Percentiles rank a stretch among this genome's conserved stretches.
Evolutionary conservation across 2,888 invertebrate genomes (phyloP).

Genomic region (Vesta saturnalis): DNA sequence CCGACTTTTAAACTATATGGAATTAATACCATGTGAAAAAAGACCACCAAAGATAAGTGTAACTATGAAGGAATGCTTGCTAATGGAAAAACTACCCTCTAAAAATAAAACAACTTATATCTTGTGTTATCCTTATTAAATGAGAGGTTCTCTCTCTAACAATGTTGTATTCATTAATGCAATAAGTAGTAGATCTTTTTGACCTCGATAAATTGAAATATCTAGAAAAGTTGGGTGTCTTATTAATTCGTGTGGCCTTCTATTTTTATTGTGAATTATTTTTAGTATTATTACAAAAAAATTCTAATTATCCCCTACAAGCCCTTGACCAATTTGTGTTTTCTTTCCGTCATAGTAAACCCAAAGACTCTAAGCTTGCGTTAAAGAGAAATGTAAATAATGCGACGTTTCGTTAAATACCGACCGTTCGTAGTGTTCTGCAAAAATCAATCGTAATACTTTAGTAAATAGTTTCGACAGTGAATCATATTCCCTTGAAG

Average conservation of each 20-base stretch:
- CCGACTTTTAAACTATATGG: not conserved
- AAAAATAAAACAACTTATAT: not conserved
- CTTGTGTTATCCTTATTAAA: not conserved
- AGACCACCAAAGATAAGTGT: not conserved
- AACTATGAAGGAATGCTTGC: not conserved
- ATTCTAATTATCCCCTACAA: not conserved
- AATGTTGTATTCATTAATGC: not conserved
- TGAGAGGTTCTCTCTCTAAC: not conserved
- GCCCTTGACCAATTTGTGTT: too few species aligned
- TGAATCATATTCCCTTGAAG: too few species aligned
- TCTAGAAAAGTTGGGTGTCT: not conserved
- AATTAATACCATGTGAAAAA: not conserved
- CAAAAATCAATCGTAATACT: too few species aligned
- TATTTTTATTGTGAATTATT: not conserved
- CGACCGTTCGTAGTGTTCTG: too few species aligned
- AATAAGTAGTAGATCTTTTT: not conserved
- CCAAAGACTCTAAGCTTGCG: too few species aligned
- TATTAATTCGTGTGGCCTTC: not conserved
- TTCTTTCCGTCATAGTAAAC: too few species aligned
- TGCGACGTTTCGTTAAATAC: too few species aligned
- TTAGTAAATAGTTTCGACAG: too few species aligned
- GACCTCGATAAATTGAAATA: not conserved
- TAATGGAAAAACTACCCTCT: not conserved
- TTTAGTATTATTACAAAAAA: not conserved
- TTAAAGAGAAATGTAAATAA: too few species aligned